Evolutionary conservation across 2,888 invertebrate species (phyloP).

Genomic region (Frankliniella intonsa): DNA sequence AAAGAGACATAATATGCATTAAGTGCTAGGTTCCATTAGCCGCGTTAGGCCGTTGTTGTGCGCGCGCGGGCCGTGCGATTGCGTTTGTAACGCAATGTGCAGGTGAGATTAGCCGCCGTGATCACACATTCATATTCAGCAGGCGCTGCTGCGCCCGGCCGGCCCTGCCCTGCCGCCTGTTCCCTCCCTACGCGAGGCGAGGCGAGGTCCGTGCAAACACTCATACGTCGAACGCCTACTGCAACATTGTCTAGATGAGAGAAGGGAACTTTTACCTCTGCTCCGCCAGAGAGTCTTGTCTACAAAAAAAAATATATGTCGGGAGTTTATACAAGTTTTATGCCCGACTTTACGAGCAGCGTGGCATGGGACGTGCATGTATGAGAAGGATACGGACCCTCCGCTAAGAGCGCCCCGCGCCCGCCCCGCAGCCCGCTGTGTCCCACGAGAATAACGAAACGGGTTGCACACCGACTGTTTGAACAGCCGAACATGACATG

Average conservation of each 20-base stretch:
- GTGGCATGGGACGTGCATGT: neutral
- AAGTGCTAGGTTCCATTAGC: too few relatives aligned
- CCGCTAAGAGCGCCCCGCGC: neutral
- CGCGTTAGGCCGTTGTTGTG: too few relatives aligned
- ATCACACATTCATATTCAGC: neutral
- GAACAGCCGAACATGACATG: neutral
- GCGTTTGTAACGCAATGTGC: too few relatives aligned
- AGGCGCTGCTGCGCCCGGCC: neutral
- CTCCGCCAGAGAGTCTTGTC: neutral
- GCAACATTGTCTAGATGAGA: neutral
- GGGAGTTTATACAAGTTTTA: neutral
- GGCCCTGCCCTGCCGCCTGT: neutral
- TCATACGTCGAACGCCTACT: neutral
- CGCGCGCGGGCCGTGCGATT: too few relatives aligned
- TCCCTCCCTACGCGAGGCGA: too few relatives aligned
- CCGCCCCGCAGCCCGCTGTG: neutral
- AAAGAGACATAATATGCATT: too few relatives aligned
- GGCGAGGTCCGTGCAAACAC: neutral
- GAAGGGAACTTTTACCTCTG: neutral
- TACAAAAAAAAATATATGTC: neutral
- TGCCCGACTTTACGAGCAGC: neutral
- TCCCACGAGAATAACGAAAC: neutral
- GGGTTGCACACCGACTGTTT: neutral
- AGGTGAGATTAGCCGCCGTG: neutral
- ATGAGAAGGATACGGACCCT: neutral